A percentile compares a stretch with the other conserved stretches of the same genome.
phyloP scores from a whole-genome alignment of 2,797 vertebrate species.

The Carcharodon carcharias region DNA sequence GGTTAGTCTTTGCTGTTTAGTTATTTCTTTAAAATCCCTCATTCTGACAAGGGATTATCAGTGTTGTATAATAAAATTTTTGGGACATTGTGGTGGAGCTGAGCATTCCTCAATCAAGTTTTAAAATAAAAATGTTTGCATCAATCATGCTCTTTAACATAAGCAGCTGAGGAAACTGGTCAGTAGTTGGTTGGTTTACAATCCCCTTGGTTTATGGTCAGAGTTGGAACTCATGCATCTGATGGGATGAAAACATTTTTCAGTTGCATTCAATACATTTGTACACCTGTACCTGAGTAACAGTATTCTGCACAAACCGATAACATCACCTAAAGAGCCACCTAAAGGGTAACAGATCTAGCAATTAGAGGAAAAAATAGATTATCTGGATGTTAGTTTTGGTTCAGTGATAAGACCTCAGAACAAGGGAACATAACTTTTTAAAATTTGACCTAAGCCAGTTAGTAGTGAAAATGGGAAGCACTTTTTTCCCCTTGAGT shows the following conservation, averaged over 20 bases:
- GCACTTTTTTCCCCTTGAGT: not conserved
- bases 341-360: not conserved
- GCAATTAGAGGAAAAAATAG: not conserved
- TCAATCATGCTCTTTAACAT: not conserved
- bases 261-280: not conserved
- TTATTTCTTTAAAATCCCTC: conserved; percentile 27
- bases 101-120: not conserved
- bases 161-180: not conserved
- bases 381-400: not conserved
- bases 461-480: not conserved
- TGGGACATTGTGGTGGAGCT: not conserved
- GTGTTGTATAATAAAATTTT: not conserved
- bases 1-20: conserved; percentile 54
- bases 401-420: not conserved
- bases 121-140: not conserved
- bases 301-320: not conserved
- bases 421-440: not conserved
- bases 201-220: not conserved
- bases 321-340: not conserved
- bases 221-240: not conserved
- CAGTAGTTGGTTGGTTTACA: not conserved
- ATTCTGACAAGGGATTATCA: conserved; percentile 37
- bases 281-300: not conserved
- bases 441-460: not conserved
- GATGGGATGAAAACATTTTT: not conserved